phyloP scores from a whole-genome alignment of 1,140 invertebrate species.

The Microplitis demolitor region DNA sequence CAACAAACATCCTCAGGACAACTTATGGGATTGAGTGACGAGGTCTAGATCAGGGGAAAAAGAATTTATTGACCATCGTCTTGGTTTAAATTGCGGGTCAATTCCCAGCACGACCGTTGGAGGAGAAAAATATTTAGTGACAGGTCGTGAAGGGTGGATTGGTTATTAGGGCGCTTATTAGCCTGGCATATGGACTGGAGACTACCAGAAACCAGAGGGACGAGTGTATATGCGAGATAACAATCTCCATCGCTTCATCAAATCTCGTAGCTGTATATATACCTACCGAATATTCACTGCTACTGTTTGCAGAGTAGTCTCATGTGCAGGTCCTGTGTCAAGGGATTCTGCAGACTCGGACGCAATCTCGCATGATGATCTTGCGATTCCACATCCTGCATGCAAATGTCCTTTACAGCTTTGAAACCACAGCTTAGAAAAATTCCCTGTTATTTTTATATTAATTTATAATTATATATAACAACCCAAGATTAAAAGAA shows the following conservation, averaged over 20 bases:
- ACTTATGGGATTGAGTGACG: too few species aligned
- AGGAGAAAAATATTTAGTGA: constrained; percentile 61
- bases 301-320: constrained; percentile 42
- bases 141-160: constrained; percentile 46
- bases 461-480: too few species aligned
- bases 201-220: constrained; percentile 56
- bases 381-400: constrained; percentile 15
- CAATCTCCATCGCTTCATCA: constrained; percentile 36
- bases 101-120: constrained; percentile 50
- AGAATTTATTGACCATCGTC: background rate
- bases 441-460: too few species aligned
- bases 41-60: background rate
- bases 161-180: constrained; percentile 58
- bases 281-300: constrained; percentile 19
- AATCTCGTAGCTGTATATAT: constrained; percentile 17
- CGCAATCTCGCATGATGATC: constrained; percentile 23
- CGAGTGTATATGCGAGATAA: constrained; percentile 43
- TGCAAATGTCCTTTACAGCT: constrained; percentile 27
- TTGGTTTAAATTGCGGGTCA: constrained; percentile 15
- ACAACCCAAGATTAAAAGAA: too few species aligned
- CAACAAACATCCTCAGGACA: too few species aligned
- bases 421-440: too few species aligned
- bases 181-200: constrained; percentile 57
- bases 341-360: constrained; percentile 42
- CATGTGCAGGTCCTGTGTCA: constrained; percentile 55